Base-by-base conservation (phyloP, 2,797 vertebrate genomes). In the Hydrocynus forskahlii region DNA sequence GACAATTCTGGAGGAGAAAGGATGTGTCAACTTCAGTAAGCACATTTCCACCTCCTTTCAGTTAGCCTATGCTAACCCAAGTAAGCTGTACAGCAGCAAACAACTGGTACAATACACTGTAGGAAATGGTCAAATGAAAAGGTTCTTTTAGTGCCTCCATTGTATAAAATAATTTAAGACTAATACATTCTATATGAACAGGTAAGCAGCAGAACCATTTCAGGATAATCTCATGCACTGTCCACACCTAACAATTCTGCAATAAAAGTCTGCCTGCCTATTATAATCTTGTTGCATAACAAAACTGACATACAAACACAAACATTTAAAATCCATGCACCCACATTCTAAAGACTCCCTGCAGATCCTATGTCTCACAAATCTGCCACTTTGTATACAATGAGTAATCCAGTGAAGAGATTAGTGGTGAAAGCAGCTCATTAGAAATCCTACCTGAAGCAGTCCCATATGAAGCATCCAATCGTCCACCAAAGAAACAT, bases 381-480 rank as follows among this genome's bases (percentile, higher is more conserved):
- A 66, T 71, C 74, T 5, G 57, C 75, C 75, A 64, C 82, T 75
- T 76, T 78, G 79, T 83, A 62, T 66, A 84, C 63, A 81, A 71
- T 59, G 68, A 76, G 70, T 78, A 87, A 86, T 86, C 82, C 83
- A 70, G 76, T 86, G 80, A 87, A 77, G 84, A 80, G 78, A 87
- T 86, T 84, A 86, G 57, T 5, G 17, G 43, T n/a, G 57, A 87
- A 77, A 83, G 79, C 71, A 55, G 76, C 81, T 86, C 79, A 79
- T 84, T 81, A 77, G 81, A 83, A 83, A 81, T 83, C 83, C 66
- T 48, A 76, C 71, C n/a, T 73, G 16, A 76, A 69, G 43, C 25
- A 16, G 55, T 76, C 52, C 10, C 29, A 29, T 38, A 54, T 57
- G 29, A 29, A 48, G 43, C 62, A 78, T 23, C 12, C 57, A 52